Evolutionary conservation across 2,888 invertebrate genomes (phyloP), one percentile per base, ranked within the genome.

Genomic region (Nephrotoma guestfalica): DNA sequence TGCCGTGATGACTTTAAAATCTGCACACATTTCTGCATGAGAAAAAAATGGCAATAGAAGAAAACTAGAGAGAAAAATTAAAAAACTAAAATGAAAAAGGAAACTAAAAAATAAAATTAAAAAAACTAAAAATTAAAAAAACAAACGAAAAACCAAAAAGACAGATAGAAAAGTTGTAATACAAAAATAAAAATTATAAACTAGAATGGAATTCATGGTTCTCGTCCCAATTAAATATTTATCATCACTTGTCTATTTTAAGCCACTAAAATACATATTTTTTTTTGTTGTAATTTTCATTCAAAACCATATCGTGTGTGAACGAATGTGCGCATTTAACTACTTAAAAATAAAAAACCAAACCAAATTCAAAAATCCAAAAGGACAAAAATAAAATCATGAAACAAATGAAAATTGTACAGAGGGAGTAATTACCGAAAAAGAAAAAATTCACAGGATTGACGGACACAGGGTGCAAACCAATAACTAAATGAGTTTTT

Each of bases 1-100:
- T 96, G 96, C 89, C 96, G 94, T 91, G 96, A 96, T 88, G 97
- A 96, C 92, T 97, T 97, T 91, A 97, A 93, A 95, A 97, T 97
- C 96, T 97, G 93, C 88, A 93, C 91, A 91, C 92, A 92, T 91
- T 91, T 91, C 92, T 92, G 91, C 90, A 89, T 91, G 90, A 91
- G 91, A 91, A 91, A 91, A 88, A 91, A 91, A 91, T 91, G 90
- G 91, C 91, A 91, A 91, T 91, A 91, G 91, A 91, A 91, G 90
- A 91, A 90, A 91, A 41, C 51, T 51, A 86, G 86, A 87, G 86
- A 87, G 84, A 57, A 51, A 30, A 86, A 47, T 41, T 41, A 86
- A 57, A 57, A 47, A 83, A 45, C 51, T 86, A 86, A 71, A 45
- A 45, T 43, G 45, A 86, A 86, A 40, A 84, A 47, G 41, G 41